These are phyloP conservation scores for Propsilocerus akamusi DNA, from an alignment of 1,140 invertebrate genomes.

Conservation along the genomic window DNA sequence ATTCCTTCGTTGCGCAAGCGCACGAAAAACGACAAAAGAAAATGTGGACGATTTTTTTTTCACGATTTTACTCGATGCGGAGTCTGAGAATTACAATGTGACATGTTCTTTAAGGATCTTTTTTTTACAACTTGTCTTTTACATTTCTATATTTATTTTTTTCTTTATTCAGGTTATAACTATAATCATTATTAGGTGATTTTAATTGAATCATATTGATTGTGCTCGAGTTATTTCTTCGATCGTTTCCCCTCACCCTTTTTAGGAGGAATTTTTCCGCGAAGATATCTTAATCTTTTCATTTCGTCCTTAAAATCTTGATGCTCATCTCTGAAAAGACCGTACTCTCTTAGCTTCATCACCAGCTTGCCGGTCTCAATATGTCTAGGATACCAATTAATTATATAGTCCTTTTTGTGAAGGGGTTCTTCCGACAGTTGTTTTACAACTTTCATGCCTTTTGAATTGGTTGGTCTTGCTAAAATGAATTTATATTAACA, in stretches of 20 bases:
- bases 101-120: neutral
- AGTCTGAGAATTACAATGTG: no score
- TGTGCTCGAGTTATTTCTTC: constrained; percentile 7
- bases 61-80: no score
- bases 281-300: constrained; percentile 46
- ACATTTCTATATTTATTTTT: neutral
- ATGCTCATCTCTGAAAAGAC: constrained; percentile 76
- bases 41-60: neutral
- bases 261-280: constrained; percentile 53
- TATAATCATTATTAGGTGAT: neutral
- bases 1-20: neutral
- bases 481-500: neutral
- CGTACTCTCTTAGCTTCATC: constrained; percentile 50
- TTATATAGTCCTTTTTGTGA: constrained; percentile 50
- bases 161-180: neutral
- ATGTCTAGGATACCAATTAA: constrained; percentile 75
- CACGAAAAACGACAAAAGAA: neutral
- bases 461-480: constrained; percentile 44
- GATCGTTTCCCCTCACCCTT: constrained; percentile 27
- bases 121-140: neutral
- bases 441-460: constrained; percentile 67
- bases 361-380: constrained; percentile 54
- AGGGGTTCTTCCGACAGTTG: constrained; percentile 57
- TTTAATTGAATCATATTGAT: neutral
- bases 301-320: constrained; percentile 85